These are phyloP conservation scores for Pygoscelis adeliae DNA, from an alignment of 2,113 vertebrate genomes.

Conservation along the genomic window DNA sequence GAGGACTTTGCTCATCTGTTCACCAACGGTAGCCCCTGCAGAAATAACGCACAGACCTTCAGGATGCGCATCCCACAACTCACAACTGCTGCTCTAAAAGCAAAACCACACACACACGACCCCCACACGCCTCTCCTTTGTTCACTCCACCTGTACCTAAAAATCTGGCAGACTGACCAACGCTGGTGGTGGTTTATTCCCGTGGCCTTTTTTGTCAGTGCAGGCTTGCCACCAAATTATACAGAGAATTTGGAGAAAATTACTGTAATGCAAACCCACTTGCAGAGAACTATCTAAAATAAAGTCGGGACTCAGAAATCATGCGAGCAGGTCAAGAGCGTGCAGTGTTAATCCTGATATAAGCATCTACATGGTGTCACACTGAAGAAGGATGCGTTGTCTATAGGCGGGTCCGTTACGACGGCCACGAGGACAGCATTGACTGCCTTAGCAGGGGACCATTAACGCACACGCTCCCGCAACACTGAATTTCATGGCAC, in stretches of 20 bases:
- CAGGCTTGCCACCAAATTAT: background rate
- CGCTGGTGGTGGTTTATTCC: background rate
- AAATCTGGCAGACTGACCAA: background rate
- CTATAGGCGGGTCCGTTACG: rapidly evolving
- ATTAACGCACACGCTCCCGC: too few species aligned
- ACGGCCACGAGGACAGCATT: background rate
- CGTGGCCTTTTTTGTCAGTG: background rate
- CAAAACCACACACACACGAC: background rate
- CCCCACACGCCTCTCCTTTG: rapidly evolving
- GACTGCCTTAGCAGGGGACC: background rate
- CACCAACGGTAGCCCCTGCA: background rate
- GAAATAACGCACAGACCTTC: background rate
- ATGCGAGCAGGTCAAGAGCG: rapidly evolving
- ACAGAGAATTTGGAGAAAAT: background rate
- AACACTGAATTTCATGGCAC: background rate
- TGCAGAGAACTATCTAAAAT: background rate
- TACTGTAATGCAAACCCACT: background rate
- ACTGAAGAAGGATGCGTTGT: background rate
- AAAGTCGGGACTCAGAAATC: background rate
- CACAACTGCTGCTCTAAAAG: background rate
- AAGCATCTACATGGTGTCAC: background rate
- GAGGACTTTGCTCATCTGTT: background rate
- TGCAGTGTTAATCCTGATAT: background rate
- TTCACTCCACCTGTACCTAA: background rate
- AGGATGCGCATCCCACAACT: background rate